These are phyloP conservation scores for Eristalis pertinax DNA, from an alignment of 2,888 invertebrate genomes.

Conservation along the genomic window DNA sequence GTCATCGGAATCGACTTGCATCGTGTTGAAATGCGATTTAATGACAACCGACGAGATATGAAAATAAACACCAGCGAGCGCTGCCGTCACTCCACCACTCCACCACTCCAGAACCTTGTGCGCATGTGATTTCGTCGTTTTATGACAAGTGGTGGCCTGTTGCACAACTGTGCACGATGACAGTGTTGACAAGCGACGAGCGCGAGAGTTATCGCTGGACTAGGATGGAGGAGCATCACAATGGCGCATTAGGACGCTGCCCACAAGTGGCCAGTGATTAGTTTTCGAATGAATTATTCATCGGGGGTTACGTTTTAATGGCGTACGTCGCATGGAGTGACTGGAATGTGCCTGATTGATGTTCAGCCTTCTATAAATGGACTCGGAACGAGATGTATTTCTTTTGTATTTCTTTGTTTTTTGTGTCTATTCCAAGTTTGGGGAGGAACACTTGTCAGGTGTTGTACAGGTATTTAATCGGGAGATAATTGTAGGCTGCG, in stretches of 20 bases:
- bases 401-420: background rate
- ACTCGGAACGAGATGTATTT: slow-evolving; percentile 2
- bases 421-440: background rate
- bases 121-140: background rate
- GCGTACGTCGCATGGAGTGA: slow-evolving; percentile 28
- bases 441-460: slow-evolving; percentile 15
- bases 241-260: slow-evolving; percentile 30
- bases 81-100: background rate
- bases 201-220: background rate
- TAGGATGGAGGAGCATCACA: slow-evolving; percentile 46
- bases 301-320: slow-evolving; percentile 26
- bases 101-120: background rate
- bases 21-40: background rate
- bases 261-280: slow-evolving; percentile 36
- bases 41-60: background rate
- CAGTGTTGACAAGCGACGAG: background rate
- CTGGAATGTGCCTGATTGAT: slow-evolving; percentile 39
- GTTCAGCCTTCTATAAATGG: slow-evolving; percentile 52
- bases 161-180: background rate
- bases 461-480: slow-evolving; percentile 1
- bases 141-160: background rate
- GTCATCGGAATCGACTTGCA: background rate
- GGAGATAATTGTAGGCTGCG: background rate
- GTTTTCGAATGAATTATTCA: slow-evolving; percentile 56
- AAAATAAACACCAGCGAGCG: background rate